Evolutionary conservation across 1,140 invertebrate species (phyloP).

Genomic region (Trichogramma pretiosum): DNA sequence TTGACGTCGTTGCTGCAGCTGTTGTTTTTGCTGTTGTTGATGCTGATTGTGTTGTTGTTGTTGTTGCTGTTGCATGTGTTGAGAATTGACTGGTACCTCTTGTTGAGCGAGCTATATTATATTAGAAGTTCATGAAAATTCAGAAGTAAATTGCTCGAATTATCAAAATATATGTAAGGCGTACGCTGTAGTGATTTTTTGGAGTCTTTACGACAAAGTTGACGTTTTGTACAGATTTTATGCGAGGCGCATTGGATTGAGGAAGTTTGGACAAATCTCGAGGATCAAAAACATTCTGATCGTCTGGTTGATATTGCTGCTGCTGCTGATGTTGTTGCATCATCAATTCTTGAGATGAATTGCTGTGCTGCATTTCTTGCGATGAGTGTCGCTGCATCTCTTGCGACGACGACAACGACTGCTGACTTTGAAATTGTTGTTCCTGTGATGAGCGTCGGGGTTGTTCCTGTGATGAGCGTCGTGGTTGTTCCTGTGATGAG

Average conservation of each 20-base stretch:
- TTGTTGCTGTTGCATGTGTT: too few species aligned
- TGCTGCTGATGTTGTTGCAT: background rate
- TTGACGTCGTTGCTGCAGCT: background rate
- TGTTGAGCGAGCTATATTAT: too few species aligned
- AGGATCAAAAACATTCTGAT: too few species aligned
- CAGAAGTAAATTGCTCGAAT: too few species aligned
- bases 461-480: background rate
- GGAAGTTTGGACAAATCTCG: background rate
- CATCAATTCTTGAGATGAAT: background rate
- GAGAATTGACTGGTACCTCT: too few species aligned
- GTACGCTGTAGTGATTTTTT: background rate
- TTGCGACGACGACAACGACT: background rate
- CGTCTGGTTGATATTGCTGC: background rate
- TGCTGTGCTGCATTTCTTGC: background rate
- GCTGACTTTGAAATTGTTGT: background rate
- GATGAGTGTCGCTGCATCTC: background rate
- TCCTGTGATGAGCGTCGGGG: background rate
- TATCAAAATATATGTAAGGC: too few species aligned
- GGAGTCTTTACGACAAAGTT: too few species aligned
- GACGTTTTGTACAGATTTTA: conserved; percentile 2
- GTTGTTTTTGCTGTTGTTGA: too few species aligned
- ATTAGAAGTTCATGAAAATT: too few species aligned
- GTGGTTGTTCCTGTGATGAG: background rate
- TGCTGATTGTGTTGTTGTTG: too few species aligned
- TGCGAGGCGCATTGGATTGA: background rate